Base-by-base conservation (phyloP, 2,888 invertebrate species). In the Schizaphis graminum region DNA sequence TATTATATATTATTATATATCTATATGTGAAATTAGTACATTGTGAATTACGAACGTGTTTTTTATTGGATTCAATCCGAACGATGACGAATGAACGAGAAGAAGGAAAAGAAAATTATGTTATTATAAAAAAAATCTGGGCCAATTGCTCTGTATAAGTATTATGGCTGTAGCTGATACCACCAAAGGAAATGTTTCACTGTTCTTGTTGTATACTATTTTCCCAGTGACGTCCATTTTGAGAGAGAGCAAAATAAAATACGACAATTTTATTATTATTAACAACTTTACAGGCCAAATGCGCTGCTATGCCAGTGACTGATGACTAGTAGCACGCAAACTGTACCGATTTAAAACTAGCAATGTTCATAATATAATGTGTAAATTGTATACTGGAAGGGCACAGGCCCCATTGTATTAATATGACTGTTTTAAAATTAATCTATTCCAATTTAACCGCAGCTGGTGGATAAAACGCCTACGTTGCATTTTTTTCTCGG, bases 341-440 rank as follows among this genome's bases (percentile, higher is more conserved):
- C 53, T 67, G n/a, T 61, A 88, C 53, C 67, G 49, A 67, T 88
- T 88, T 88, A 67, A 89, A 92, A 88, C 53, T 53, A 24, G 87
- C 35, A 47, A 57, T 61, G 67, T 92, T 77, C 77, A 77, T 77
- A 77, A 21, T 77, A 41, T 89, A 89, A 57, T 49, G 88, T 77
- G 35, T 92, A 92, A 92, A 89, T 93, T 77, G 93, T 89, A 35
- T 89, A n/a, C 93, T 93, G 56, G 89, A 89, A 93, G 28, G 89
- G 77, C 93, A 84, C 56, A 89, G 41, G 67, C 67, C 88, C 41
- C 89, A 89, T 93, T 77, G 56, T 89, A 21, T 87, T 92, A 77
- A 47, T 44, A 89, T 57, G 61, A 93, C 57, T 93, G 93, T 93
- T 93, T 93, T 93, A 90, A 93, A 89, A 93, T 90, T 93, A 93